Conservation (phyloP, 2,113 vertebrate genomes). For the Oryzias celebensis region DNA sequence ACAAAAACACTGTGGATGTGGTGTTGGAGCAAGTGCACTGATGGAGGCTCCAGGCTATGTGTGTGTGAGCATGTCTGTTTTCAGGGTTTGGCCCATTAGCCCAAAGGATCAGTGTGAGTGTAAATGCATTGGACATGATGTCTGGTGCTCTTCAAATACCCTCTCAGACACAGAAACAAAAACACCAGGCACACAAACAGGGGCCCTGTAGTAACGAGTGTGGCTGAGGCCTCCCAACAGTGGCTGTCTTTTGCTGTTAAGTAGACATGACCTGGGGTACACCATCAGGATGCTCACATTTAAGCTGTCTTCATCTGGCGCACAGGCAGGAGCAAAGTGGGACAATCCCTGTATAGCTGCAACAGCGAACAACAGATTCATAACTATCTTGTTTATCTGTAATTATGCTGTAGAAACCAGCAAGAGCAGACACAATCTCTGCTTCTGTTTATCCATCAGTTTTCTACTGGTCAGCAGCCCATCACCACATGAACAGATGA, state of each 20-base stretch:
- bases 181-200: conserved; percentile 42
- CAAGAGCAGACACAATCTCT: too few species aligned
- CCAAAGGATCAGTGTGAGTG: conserved; percentile 52
- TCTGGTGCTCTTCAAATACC: conserved; percentile 60
- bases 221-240: conserved; percentile 37
- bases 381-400: not conserved
- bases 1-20: not conserved
- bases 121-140: conserved; percentile 61
- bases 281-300: conserved; percentile 23
- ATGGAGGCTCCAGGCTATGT: conserved; percentile 8
- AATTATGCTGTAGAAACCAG: too few species aligned
- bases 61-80: conserved; percentile 19
- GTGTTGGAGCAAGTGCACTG: not conserved
- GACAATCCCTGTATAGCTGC: conserved; percentile 3
- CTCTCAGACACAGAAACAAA: conserved; percentile 47
- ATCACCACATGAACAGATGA: too few species aligned
- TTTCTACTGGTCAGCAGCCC: too few species aligned
- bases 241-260: conserved; percentile 20
- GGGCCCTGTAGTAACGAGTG: conserved; percentile 14
- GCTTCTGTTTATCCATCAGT: too few species aligned
- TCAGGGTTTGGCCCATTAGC: conserved; percentile 48
- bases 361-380: not conserved
- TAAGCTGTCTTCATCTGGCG: conserved; percentile 25
- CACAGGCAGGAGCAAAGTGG: conserved; percentile 11
- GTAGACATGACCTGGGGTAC: conserved; percentile 31